Base-by-base conservation (phyloP, 1,140 invertebrate genomes). In the Solenopsis invicta region DNA sequence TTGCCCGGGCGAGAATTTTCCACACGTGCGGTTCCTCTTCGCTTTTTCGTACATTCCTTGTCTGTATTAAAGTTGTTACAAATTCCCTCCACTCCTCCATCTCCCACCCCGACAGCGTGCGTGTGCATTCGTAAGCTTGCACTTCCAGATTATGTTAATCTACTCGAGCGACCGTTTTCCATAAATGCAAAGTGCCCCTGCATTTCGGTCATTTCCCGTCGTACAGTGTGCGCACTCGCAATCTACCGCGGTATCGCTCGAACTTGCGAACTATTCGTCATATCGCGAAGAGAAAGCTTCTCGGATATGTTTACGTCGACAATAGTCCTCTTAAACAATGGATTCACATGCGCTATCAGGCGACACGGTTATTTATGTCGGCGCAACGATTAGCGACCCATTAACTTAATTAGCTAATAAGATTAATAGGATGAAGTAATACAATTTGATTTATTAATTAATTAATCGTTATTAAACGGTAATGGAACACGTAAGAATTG, bases 201-300 rank as follows among this genome's bases (percentile, higher is more conserved):
- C 48, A 61, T 84, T 61, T 74, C 29, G 24, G 5, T 71, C 41
- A 50, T 74, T 21, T 18, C 29, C 18, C 29, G 66, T 82, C 12
- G 12, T 59, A 59, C 8, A 29, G 69, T 84, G 80, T 84, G 80
- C 69, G 80, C 80, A 74, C 69, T 71, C 29, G 21, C 64, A 9
- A 56, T 56, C 29, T 37, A 69, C 10, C 24, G 45, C 64, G 77
- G 12, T 45, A 45, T 64, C 41, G 66, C 37, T 71, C 21, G 13
- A 56, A 54, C 41, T 59, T 74, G 54, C 66, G 8, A 82, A 72
- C 16, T 82, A 10, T 74, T 10, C 18, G 4, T 21, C n/a, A 80
- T 12, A 13, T 54, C n/a, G 64, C 34, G 34, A 8, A 50, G 24
- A 13, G 13, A 21, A 80, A 81, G 34, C 21, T 45, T 67, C 13